Base-by-base conservation (phyloP, 1,140 invertebrate species). In the Holcopasites calliopsidis region DNA sequence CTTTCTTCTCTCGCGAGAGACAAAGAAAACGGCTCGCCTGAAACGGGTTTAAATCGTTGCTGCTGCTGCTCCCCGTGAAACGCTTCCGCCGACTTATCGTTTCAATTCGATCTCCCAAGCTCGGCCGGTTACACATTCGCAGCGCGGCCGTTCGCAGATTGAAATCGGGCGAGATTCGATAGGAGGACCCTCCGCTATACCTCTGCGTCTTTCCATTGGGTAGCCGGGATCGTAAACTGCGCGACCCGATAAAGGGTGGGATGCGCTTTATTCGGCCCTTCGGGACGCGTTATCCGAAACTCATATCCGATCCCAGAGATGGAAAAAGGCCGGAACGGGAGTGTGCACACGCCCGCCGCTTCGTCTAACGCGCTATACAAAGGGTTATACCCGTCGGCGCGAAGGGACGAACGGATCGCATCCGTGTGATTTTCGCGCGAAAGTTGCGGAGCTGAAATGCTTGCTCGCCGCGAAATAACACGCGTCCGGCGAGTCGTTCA, bases 101-200 rank as follows among this genome's bases (percentile, higher is more conserved):
- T 0, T 6, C 60, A 18, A 28, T 11, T 42, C 60, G 60, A 62
- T 62, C 60, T 44, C 38, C 7, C 44, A n/a, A 16, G 44, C 38
- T 10, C 55, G 44, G 23, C 50, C 38, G 42, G 60, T 61, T 42
- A 42, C n/a, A n/a, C 58, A 42, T 42, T 61, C 40, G 26, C 40
- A 18, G 18, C 8, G 58, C 18, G 42, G 18, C 42, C 11, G 42
- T 60, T 60, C 21, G 11, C 40, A 62, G 60, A 62, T 62, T 62
- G 60, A 62, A 62, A 62, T 62, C 40, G 38, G 60, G 18, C 40
- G n/a, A 31, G 44, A 62, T 44, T 62, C 40, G 60, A 62, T 62
- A 28, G 60, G 26, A 61, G 16, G 40, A 0, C 16, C 44, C n/a
- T n/a, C n/a, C n/a, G n/a, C n/a, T 16, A 44, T 10, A 44, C 6